Evolutionary conservation across 2,888 invertebrate species (phyloP), one percentile per base, ranked within the genome.

Genomic region (Agrilus cyanescens): DNA sequence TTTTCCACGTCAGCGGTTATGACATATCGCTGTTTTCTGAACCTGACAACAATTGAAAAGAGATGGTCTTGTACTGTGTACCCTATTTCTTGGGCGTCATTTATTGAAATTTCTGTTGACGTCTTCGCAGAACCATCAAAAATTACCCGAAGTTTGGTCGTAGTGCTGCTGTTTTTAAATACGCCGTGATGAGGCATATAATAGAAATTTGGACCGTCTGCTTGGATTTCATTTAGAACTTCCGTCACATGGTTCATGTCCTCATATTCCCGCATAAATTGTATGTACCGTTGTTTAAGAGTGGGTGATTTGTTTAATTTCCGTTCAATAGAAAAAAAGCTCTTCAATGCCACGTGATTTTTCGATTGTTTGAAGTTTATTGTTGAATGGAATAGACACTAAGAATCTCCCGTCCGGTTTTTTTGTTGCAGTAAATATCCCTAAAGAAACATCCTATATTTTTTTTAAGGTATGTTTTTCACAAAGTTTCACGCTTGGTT

Each of bases 221-320:
- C 18, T 3, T 18, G 18, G 3, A 4, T 18, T 4, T 18, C 18
- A 4, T 18, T 5, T 4, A 5, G 5, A 4, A 18, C 5, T 38
- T n/a, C n/a, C 12, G 38, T 12, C 45, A 45, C 45, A 15, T 45
- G 44, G 5, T 12, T 3, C 37, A 46, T 16, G 13, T n/a, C 40
- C 6, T 16, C 29, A 31, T 45, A 45, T 2, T 45, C 45, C 12
- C 39, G 31, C 18, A 45, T 38, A 30, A 46, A 38, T 38, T 38
- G 20, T 13, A 32, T 12, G 18, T 45, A 45, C 12, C 33, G 18
- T 12, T 12, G n/a, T 38, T 45, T 45, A 2, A 45, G 18, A 25
- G 29, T 31, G 29, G 3, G n/a, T 18, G 39, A 32, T n/a, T 13
- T 13, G n/a, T 18, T 32, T 16, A 46, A 45, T 45, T 46, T 45